Base-by-base conservation (phyloP, 2,888 invertebrate genomes). In the Lasioglossum pauxillum region DNA sequence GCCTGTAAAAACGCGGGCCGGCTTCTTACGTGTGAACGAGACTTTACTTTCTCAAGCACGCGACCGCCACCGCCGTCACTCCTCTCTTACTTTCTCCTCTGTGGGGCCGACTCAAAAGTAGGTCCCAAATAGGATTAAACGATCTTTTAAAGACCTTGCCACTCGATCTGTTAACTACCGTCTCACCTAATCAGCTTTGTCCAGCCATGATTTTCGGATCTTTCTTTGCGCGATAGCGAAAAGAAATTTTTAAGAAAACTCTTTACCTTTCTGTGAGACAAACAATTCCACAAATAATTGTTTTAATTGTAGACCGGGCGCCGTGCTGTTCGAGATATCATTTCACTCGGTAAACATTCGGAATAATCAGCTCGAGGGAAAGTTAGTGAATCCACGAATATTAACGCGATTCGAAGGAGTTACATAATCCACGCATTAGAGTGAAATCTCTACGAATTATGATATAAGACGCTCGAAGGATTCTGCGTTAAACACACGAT, bases 81-180 rank as follows among this genome's bases (percentile, higher is more conserved):
- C 90, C 90, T 91, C 90, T 93, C 92, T 93, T 93, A 94, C 94
- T 94, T 94, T 94, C 93, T 94, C 94, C 94, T 93, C 92, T 93
- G 92, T 78, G 91, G 87, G 64, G 87, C 75, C 88, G 92, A 79
- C 90, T 90, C 88, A 94, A 93, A 95, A 94, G 95, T 95, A 95
- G 95, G 95, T 93, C 94, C 93, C 93, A 92, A 94, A 94, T 93
- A 93, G 92, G 90, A 91, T 91, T 91, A 91, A 91, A 53, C 82
- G 89, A 85, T 87, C 91, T 81, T 91, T 86, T 76, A 67, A 87
- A 82, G 81, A 86, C 75, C 84, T 84, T 77, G 88, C 57, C 81
- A 60, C 82, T 83, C 78, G 78, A 84, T 64, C 57, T n/a, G 57
- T n/a, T n/a, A n/a, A 57, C n/a, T n/a, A n/a, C n/a, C n/a, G n/a